Conservation (phyloP, 2,888 invertebrate species). For the Caenorhabditis sp. region DNA sequence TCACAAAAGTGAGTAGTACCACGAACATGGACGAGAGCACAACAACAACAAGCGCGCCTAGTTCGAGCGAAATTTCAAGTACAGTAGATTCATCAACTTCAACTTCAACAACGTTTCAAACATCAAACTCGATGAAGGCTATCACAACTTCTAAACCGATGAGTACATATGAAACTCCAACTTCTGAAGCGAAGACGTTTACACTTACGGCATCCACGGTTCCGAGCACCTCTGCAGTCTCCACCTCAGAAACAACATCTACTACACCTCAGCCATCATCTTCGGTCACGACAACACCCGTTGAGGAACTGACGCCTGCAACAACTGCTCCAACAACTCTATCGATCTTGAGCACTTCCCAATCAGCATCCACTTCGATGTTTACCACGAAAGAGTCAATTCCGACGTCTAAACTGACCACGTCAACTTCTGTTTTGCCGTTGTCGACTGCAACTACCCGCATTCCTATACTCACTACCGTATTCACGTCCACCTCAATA, state of each 20-base stretch:
- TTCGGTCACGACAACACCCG: no score
- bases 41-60: not conserved
- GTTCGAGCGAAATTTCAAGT: not conserved
- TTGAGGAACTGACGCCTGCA: no score
- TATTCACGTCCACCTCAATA: not conserved
- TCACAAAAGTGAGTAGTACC: constrained; percentile 33
- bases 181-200: not conserved
- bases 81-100: not conserved
- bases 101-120: constrained; percentile 6
- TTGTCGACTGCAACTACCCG: not conserved
- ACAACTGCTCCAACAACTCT: no score
- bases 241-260: not conserved
- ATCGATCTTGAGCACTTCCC: no score
- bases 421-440: no score
- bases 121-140: no score
- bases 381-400: no score
- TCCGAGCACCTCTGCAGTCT: no score
- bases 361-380: no score
- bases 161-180: not conserved
- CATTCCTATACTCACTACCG: not conserved
- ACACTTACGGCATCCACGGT: not conserved
- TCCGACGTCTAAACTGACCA: no score
- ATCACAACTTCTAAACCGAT: not conserved
- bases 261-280: not conserved
- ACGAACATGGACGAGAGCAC: not conserved